Percentiles rank a stretch among this genome's conserved stretches.
Conservation (phyloP, 1,140 invertebrate genomes). For the Lepidurus arcticus region DNA sequence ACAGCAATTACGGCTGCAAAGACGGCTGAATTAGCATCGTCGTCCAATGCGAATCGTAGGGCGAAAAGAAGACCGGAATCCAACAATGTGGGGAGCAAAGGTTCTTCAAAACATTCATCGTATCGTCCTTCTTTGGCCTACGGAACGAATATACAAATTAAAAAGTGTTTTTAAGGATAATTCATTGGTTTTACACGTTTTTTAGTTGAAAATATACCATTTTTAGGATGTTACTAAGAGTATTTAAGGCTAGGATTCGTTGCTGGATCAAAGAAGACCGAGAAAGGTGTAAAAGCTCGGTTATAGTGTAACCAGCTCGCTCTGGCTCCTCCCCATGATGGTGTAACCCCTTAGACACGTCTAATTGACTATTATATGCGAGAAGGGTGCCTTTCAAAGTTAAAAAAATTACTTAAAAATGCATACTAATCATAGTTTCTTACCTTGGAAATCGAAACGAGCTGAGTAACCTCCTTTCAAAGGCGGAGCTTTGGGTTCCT, state of each 20-base stretch:
- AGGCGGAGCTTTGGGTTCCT: not conserved
- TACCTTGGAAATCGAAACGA: slow-evolving; percentile 56
- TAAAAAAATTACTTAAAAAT: not conserved
- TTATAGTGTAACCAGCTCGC: slow-evolving; percentile 78
- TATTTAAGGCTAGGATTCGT: slow-evolving; percentile 66
- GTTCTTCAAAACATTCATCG: slow-evolving; percentile 54
- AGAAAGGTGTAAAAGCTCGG: slow-evolving; percentile 71
- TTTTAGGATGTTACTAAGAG: slow-evolving; percentile 68
- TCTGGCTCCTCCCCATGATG: slow-evolving; percentile 88
- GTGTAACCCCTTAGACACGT: slow-evolving; percentile 63
- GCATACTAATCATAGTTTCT: slow-evolving; percentile 27
- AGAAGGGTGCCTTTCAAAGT: slow-evolving; percentile 56
- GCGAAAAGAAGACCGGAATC: slow-evolving; percentile 66
- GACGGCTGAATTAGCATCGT: slow-evolving; percentile 64
- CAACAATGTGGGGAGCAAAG: slow-evolving; percentile 50
- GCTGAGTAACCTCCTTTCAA: slow-evolving; percentile 61
- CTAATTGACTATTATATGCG: slow-evolving; percentile 59
- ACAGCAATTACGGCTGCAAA: slow-evolving; percentile 66
- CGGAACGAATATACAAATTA: slow-evolving; percentile 34
- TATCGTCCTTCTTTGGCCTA: slow-evolving; percentile 51
- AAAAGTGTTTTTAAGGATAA: slow-evolving; percentile 23
- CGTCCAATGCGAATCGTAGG: slow-evolving; percentile 76
- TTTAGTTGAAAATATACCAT: slow-evolving; percentile 50
- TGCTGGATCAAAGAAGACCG: slow-evolving; percentile 66
- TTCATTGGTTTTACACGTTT: not conserved